Evolutionary conservation across 2,888 invertebrate genomes (phyloP).

Genomic region (Eudemis profundana): DNA sequence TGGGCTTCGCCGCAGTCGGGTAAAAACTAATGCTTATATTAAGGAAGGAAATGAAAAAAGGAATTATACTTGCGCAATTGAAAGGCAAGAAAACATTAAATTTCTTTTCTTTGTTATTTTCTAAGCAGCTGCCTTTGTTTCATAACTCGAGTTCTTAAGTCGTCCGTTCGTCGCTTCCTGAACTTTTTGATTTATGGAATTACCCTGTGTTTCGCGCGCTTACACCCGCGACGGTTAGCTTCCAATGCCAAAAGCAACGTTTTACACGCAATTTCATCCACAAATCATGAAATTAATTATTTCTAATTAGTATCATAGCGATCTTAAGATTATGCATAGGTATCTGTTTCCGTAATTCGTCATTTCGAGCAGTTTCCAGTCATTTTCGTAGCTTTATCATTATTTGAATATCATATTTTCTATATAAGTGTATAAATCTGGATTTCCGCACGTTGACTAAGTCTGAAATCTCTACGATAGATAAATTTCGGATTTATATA

Average conservation of each 20-base stretch:
- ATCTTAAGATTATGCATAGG: no score
- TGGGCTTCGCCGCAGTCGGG: no score
- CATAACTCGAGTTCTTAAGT: conserved; percentile 56
- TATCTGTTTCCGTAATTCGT: no score
- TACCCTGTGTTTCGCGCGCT: conserved; percentile 58
- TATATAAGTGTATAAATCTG: no score
- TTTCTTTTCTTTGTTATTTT: conserved; percentile 55
- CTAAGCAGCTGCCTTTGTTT: conserved; percentile 62
- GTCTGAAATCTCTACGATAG: background rate
- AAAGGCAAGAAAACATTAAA: conserved; percentile 54
- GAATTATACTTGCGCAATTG: conserved; percentile 17
- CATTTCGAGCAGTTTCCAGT: no score
- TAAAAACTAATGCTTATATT: background rate
- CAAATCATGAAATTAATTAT: background rate
- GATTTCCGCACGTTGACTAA: no score
- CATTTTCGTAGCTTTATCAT: no score
- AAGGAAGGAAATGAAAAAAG: conserved; percentile 14
- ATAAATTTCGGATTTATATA: background rate
- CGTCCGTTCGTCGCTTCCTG: conserved; percentile 61
- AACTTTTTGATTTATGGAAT: conserved; percentile 68
- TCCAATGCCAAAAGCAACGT: conserved; percentile 57
- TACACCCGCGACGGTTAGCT: conserved; percentile 59
- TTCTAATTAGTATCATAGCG: no score
- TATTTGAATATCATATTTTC: no score
- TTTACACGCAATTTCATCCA: conserved; percentile 17